Conservation (phyloP, 2,113 vertebrate species). For the Peromyscus polionotus region DNA sequence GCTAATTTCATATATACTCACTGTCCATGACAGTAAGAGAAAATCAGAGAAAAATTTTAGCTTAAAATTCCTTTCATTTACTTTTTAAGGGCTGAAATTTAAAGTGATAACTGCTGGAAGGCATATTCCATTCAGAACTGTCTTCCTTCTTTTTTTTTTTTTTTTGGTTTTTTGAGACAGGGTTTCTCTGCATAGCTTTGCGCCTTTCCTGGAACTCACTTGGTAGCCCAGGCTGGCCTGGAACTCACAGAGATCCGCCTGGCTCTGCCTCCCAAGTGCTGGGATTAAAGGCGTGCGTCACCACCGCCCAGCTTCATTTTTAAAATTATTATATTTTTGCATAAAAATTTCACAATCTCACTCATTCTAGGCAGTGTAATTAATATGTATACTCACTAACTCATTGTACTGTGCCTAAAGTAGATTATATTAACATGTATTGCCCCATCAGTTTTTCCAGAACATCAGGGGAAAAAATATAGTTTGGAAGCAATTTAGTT, state of each 20-base stretch:
- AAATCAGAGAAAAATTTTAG: not conserved
- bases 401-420: conserved; percentile 41
- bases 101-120: not conserved
- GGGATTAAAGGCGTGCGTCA: too few species aligned
- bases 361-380: conserved; percentile 59
- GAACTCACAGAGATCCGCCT: too few species aligned
- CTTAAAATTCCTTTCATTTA: not conserved
- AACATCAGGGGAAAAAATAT: conserved; percentile 12
- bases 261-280: too few species aligned
- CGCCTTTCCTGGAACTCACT: too few species aligned
- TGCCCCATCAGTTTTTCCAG: conserved; percentile 33
- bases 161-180: too few species aligned
- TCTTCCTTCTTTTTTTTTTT: not conserved
- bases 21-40: not conserved
- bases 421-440: conserved; percentile 56
- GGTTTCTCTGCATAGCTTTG: too few species aligned
- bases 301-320: not conserved
- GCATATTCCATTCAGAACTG: conserved; percentile 12
- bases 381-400: conserved; percentile 67
- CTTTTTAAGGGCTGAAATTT: not conserved
- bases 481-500: conserved; percentile 57
- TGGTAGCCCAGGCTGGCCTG: too few species aligned
- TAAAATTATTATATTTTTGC: conserved; percentile 68
- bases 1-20: not conserved
- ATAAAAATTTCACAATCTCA: conserved; percentile 56